phyloP scores from a whole-genome alignment of 2,113 vertebrate species.

The Callaeas wilsoni region DNA sequence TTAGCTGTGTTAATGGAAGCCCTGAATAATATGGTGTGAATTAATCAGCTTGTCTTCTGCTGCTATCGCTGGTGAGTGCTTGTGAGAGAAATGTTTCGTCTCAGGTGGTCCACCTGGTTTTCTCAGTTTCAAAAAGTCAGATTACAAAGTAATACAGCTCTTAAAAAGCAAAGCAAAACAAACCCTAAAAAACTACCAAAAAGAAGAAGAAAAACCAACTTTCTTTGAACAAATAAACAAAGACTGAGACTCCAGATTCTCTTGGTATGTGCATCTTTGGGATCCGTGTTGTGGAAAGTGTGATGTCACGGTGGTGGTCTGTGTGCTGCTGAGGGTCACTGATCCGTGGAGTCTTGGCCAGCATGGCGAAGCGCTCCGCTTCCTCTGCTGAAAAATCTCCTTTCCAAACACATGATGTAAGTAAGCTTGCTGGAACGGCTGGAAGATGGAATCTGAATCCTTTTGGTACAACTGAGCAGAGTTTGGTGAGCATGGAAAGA shows the following conservation, averaged over 20 bases:
- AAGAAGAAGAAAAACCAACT: slow-evolving; percentile 23
- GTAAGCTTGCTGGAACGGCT: slow-evolving; percentile 58
- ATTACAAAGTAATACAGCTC: slow-evolving; percentile 14
- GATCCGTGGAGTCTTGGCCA: slow-evolving; percentile 71
- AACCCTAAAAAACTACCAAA: slow-evolving; percentile 8
- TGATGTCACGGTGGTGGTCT: slow-evolving; percentile 69
- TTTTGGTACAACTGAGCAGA: slow-evolving; percentile 37
- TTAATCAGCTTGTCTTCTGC: slow-evolving; percentile 34
- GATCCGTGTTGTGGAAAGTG: slow-evolving; percentile 65
- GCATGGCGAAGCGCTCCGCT: slow-evolving; percentile 70
- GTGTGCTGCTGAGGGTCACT: slow-evolving; percentile 71
- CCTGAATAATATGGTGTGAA: slow-evolving; percentile 33
- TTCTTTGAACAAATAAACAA: slow-evolving; percentile 52
- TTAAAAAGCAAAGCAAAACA: slow-evolving; percentile 40
- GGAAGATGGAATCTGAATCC: slow-evolving; percentile 68
- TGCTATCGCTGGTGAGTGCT: slow-evolving; percentile 11
- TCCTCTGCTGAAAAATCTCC: slow-evolving; percentile 78
- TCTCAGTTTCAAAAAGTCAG: neutral
- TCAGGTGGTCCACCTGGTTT: slow-evolving; percentile 43
- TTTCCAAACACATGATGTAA: slow-evolving; percentile 86
- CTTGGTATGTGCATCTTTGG: slow-evolving; percentile 57
- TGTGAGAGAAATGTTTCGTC: neutral
- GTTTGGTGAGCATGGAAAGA: slow-evolving; percentile 51
- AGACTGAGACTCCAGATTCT: slow-evolving; percentile 36
- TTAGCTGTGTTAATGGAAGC: slow-evolving; percentile 50